Conservation (phyloP, 2,113 vertebrate species). For the Columba janthina region DNA sequence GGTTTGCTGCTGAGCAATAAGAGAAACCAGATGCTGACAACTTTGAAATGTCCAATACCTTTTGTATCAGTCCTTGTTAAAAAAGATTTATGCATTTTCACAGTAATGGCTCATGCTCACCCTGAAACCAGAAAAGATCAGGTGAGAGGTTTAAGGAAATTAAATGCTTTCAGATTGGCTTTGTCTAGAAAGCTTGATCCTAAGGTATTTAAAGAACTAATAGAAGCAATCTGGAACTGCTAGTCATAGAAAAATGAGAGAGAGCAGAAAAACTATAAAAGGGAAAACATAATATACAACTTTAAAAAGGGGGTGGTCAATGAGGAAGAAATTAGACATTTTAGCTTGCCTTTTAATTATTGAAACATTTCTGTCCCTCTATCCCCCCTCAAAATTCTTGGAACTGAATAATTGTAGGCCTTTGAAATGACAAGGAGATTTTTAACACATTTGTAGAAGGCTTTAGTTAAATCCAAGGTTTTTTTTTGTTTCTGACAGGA, state of each 20-base stretch:
- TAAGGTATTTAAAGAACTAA: background rate
- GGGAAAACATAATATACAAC: background rate
- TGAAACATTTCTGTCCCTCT: background rate
- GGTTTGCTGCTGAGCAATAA: background rate
- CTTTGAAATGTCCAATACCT: background rate
- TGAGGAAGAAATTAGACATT: background rate
- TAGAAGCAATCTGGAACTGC: background rate
- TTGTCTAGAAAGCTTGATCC: background rate
- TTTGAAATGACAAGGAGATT: background rate
- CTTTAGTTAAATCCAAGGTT: background rate
- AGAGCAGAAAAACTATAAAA: background rate
- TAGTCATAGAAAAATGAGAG: background rate
- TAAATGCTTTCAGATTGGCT: background rate
- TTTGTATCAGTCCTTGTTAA: background rate
- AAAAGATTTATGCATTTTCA: background rate
- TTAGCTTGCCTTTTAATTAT: background rate
- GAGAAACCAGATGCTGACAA: background rate
- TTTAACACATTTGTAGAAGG: background rate
- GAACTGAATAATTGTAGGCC: background rate
- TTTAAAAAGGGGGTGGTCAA: background rate
- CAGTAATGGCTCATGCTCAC: background rate
- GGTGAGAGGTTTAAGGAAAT: background rate
- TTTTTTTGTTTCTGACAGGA: background rate
- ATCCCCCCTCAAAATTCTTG: background rate
- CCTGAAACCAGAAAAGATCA: background rate